Evolutionary conservation across 1,140 invertebrate genomes (phyloP).

Genomic region (Pinna nobilis): DNA sequence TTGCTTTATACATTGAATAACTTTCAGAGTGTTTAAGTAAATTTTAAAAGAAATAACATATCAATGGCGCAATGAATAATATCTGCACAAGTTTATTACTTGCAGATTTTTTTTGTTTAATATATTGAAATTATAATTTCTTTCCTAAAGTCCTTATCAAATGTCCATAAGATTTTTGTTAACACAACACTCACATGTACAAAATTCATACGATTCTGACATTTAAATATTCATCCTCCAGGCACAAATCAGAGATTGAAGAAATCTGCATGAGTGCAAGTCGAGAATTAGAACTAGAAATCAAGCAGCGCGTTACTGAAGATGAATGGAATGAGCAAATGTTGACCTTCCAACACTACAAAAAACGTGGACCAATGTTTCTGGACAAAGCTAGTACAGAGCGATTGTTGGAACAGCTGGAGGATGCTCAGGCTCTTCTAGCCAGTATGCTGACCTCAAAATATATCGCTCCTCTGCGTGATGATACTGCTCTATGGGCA

Average conservation of each 20-base stretch:
- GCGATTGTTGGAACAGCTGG: conserved; percentile 73
- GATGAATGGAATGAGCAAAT: conserved; percentile 76
- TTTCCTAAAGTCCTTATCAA: too few relatives aligned
- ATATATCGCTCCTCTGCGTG: conserved; percentile 71
- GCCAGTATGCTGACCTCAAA: conserved; percentile 72
- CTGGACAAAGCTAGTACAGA: conserved; percentile 73
- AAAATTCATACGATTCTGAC: too few relatives aligned
- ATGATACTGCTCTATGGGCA: conserved; percentile 74
- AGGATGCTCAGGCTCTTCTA: conserved; percentile 73
- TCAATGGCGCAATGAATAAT: too few relatives aligned
- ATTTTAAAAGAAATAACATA: too few relatives aligned
- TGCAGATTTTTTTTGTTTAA: too few relatives aligned
- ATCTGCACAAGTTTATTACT: too few relatives aligned
- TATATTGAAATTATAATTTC: too few relatives aligned
- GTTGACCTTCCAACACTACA: conserved; percentile 73
- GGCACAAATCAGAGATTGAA: conserved; percentile 71
- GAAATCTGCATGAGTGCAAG: conserved; percentile 72
- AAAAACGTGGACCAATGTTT: conserved; percentile 71
- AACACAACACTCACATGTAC: too few relatives aligned
- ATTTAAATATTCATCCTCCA: too few relatives aligned
- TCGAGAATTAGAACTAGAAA: conserved; percentile 73
- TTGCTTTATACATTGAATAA: too few relatives aligned
- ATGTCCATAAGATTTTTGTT: too few relatives aligned
- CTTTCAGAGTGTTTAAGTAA: too few relatives aligned
- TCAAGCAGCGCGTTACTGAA: conserved; percentile 73